Base-by-base conservation (phyloP, 2,888 invertebrate genomes). In the Agonopterix subpropinquella region DNA sequence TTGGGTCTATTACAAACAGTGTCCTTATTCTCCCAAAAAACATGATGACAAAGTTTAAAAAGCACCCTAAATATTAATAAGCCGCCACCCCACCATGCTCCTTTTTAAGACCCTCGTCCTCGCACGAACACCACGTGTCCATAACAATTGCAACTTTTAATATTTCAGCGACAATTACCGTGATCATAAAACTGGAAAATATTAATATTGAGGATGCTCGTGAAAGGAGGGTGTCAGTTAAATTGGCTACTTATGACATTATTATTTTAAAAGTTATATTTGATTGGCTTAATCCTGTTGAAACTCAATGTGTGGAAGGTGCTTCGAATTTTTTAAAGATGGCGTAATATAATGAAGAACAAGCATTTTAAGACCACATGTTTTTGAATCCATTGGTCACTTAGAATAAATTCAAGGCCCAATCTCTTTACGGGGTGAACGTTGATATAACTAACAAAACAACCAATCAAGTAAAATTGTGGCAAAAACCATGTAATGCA, bases 171-270 rank as follows among this genome's bases (percentile, higher is more conserved):
- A 83, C 84, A 85, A 83, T 87, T 85, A 85, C 67, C 62, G 70
- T 67, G 82, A 55, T 67, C 80, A 80, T 66, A 71, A 71, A 69
- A 67, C 77, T 76, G 82, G 79, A 79, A 85, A 77, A 82, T 84
- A 85, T 85, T 80, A 78, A 80, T 77, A 76, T 74, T 60, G 57
- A 63, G 68, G 58, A 56, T 58, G 50, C 11, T 42, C 2, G 56
- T 58, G 58, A 55, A 62, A 66, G 57, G 74, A 68, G 77, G 76
- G 77, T 65, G 69, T 28, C 55, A 61, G 60, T 75, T 70, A 76
- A 77, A 77, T 75, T 72, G 77, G 68, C 70, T 64, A 70, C 73
- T 72, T 68, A 70, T 72, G 64, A 65, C 60, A 54, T 53, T 5
- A 28, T 28, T 43, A 44, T 11, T 49, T 47, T 36, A 43, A 15